Percentiles rank a stretch among this genome's conserved stretches.
Evolutionary conservation across 2,113 vertebrate species (phyloP).

Genomic region (Muntiacus reevesi): DNA sequence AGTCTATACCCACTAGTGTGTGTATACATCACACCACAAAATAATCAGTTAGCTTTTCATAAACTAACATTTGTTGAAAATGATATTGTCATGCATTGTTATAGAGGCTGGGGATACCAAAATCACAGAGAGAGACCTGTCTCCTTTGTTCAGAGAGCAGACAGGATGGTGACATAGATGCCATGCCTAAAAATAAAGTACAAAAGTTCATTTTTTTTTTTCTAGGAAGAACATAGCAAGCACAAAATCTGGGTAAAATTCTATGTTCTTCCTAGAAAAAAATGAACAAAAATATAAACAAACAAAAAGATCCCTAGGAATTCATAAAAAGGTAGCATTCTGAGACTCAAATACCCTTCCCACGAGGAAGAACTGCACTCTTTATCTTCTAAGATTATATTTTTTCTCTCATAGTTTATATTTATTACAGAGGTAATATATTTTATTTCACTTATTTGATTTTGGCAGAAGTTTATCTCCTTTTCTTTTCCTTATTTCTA

Average conservation of each 20-base stretch:
- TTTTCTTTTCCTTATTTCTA: too few species aligned
- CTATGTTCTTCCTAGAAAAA: neutral
- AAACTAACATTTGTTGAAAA: neutral
- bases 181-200: too few species aligned
- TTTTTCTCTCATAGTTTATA: too few species aligned
- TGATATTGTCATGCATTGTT: neutral
- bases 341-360: neutral
- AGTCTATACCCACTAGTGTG: rapidly evolving
- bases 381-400: too few species aligned
- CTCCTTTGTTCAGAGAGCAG: neutral
- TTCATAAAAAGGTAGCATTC: neutral
- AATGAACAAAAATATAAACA: neutral
- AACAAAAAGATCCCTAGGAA: neutral
- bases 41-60: neutral
- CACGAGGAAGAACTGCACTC: too few species aligned
- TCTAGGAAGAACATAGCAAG: too few species aligned
- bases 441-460: too few species aligned
- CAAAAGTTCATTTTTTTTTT: too few species aligned
- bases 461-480: too few species aligned
- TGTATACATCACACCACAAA: rapidly evolving
- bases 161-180: rapidly evolving
- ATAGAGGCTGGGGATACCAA: neutral
- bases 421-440: too few species aligned
- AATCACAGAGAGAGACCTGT: too few species aligned
- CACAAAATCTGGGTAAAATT: neutral